Conservation (phyloP, 2,888 invertebrate species). For the Plagiodera versicolora region DNA sequence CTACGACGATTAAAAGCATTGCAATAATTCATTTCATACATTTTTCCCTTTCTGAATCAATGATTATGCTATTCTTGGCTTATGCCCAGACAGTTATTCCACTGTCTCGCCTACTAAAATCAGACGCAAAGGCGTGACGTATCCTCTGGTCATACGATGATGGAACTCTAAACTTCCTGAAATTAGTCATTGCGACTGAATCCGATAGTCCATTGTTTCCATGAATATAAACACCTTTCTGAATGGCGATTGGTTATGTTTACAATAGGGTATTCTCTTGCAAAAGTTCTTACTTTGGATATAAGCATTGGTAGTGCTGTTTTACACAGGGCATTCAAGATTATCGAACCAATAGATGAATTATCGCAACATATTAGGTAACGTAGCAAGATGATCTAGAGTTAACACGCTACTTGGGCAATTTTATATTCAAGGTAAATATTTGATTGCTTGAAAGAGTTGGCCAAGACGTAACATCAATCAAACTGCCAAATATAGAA, state of each 20-base stretch:
- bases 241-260: not conserved
- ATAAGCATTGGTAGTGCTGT: too few species aligned
- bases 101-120: constrained; percentile 34
- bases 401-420: too few species aligned
- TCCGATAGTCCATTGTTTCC: constrained; percentile 7
- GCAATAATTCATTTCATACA: not conserved
- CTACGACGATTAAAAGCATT: too few species aligned
- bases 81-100: constrained; percentile 21
- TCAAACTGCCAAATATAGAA: too few species aligned
- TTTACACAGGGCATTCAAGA: too few species aligned
- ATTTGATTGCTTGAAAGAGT: too few species aligned
- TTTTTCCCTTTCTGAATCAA: not conserved
- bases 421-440: too few species aligned
- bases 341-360: too few species aligned
- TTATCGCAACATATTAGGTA: too few species aligned
- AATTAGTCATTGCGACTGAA: constrained; percentile 30
- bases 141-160: constrained; percentile 34
- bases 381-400: too few species aligned
- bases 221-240: not conserved
- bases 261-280: not conserved
- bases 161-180: constrained; percentile 35
- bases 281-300: too few species aligned
- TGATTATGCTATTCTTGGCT: not conserved
- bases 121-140: constrained; percentile 34
- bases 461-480: too few species aligned